phyloP scores from a whole-genome alignment of 2,113 vertebrate genomes.

The Corythaixoides concolor region DNA sequence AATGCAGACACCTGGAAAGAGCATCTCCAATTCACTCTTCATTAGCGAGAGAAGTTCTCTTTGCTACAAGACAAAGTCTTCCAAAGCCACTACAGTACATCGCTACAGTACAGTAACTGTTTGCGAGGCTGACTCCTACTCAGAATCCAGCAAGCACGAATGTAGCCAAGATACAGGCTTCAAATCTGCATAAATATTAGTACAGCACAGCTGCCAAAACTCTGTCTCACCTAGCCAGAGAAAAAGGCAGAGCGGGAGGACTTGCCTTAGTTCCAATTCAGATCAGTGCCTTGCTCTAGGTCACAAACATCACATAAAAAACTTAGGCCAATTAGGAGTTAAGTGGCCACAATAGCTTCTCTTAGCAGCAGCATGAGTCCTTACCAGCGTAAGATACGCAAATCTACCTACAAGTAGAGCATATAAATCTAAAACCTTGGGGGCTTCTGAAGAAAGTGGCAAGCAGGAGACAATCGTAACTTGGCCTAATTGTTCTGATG shows the following conservation, averaged over 20 bases:
- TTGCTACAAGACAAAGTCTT: neutral
- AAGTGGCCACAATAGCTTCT: neutral
- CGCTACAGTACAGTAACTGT: neutral
- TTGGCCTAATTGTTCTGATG: neutral
- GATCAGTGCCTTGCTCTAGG: neutral
- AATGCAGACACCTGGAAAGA: neutral
- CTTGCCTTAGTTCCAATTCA: neutral
- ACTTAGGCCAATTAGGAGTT: neutral
- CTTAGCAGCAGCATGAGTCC: neutral
- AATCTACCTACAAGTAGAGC: accelerated
- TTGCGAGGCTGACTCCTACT: neutral
- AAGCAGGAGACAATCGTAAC: neutral
- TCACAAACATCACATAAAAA: neutral
- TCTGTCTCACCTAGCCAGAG: neutral
- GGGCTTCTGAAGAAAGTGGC: neutral
- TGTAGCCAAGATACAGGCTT: neutral
- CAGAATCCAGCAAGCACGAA: neutral
- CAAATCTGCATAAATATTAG: neutral
- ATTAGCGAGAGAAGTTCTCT: neutral
- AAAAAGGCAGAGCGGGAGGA: neutral
- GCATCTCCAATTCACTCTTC: neutral
- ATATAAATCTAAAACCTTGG: neutral
- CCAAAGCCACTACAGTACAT: neutral
- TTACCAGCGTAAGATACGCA: neutral
- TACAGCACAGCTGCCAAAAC: neutral